phyloP scores from a whole-genome alignment of 2,113 vertebrate genomes.

The Sclerurus mexicanus region DNA sequence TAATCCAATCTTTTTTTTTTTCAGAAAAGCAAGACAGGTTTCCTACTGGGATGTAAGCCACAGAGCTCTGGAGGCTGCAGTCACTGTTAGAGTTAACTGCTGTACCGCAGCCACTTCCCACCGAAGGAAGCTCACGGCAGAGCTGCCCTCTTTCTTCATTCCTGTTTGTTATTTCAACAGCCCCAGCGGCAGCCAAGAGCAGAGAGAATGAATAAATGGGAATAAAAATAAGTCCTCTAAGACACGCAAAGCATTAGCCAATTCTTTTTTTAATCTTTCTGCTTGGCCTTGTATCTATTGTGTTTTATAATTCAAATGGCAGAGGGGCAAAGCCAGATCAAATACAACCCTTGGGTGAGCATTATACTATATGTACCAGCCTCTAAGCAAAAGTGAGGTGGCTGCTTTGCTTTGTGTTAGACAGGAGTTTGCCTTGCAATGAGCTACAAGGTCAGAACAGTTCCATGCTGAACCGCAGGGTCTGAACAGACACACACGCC shows the following conservation, averaged over 20 bases:
- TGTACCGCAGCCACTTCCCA: background rate
- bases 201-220: background rate
- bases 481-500: background rate
- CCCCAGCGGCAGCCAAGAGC: background rate
- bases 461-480: background rate
- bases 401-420: background rate
- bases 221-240: constrained; percentile 42
- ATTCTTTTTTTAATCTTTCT: background rate
- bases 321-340: background rate
- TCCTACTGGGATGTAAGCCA: background rate
- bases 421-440: background rate
- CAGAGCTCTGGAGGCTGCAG: background rate
- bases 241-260: background rate
- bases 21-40: background rate
- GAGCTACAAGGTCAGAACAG: background rate
- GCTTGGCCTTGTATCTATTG: background rate
- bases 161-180: constrained; percentile 45
- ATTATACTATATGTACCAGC: background rate
- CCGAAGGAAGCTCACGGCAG: background rate
- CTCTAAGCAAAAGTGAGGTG: background rate
- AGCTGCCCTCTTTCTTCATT: constrained; percentile 30
- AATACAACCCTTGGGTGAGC: background rate
- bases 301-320: background rate
- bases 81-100: background rate
- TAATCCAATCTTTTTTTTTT: background rate